A percentile compares a stretch with the other conserved stretches of the same genome.
phyloP scores from a whole-genome alignment of 2,888 invertebrate species.

The Drosophila silvestris region DNA sequence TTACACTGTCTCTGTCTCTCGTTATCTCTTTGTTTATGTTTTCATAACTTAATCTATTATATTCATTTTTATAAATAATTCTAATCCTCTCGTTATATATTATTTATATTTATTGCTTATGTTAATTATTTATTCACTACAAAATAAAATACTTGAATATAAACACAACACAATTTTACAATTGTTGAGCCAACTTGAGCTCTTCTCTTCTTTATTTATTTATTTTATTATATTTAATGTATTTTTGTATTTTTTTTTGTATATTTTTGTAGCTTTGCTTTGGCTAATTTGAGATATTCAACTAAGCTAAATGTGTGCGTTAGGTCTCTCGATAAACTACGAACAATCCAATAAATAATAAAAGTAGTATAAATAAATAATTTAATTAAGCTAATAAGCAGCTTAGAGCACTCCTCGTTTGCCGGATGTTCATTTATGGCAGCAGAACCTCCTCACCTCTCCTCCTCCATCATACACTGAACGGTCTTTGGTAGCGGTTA shows the following conservation, averaged over 20 bases:
- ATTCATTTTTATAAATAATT: constrained; percentile 27
- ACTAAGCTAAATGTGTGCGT: constrained; percentile 69
- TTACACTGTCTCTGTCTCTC: not conserved
- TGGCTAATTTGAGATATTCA: constrained; percentile 68
- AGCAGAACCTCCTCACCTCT: constrained; percentile 63
- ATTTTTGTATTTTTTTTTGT: constrained; percentile 56
- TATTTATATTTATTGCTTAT: constrained; percentile 51
- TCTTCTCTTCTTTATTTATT: constrained; percentile 42
- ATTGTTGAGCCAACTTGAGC: constrained; percentile 52
- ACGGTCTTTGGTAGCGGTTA: constrained; percentile 69
- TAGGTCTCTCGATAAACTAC: constrained; percentile 51
- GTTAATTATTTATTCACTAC: constrained; percentile 60
- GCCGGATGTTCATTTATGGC: constrained; percentile 67
- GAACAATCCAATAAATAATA: constrained; percentile 58
- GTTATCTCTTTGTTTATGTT: constrained; percentile 1
- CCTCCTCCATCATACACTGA: constrained; percentile 38
- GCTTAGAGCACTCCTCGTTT: constrained; percentile 59
- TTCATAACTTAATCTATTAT: constrained; percentile 10
- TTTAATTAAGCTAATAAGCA: constrained; percentile 47
- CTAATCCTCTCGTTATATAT: constrained; percentile 41
- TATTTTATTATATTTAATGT: constrained; percentile 63
- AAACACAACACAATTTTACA: constrained; percentile 36
- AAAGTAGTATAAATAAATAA: constrained; percentile 41
- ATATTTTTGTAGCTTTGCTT: constrained; percentile 77
- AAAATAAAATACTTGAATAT: constrained; percentile 50